Evolutionary conservation across 2,113 vertebrate species (phyloP).

Genomic region (Sciurus niger): DNA sequence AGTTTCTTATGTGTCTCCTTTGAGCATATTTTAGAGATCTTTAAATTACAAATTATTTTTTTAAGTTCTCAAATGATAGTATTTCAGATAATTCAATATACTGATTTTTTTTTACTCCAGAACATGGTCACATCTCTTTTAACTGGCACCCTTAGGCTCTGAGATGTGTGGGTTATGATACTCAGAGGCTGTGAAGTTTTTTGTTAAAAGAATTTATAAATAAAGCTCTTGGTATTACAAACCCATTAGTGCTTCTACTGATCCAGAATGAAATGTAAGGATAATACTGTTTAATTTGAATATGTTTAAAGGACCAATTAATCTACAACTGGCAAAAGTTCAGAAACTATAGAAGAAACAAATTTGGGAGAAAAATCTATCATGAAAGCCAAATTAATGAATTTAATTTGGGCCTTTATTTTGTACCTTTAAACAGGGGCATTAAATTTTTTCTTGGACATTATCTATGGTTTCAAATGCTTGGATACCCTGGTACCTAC

Average conservation of each 20-base stretch:
- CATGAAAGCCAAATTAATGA: not conserved
- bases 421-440: not conserved
- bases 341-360: not conserved
- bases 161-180: not conserved
- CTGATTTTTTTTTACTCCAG: slow-evolving; percentile 7
- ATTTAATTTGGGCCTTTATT: slow-evolving; percentile 41
- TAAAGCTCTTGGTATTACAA: not conserved
- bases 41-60: not conserved
- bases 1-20: not conserved
- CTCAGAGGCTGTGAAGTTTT: slow-evolving; percentile 14
- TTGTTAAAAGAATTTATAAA: slow-evolving; percentile 13
- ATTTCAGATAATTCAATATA: slow-evolving; percentile 5
- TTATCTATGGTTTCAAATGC: slow-evolving; percentile 35
- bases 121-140: not conserved
- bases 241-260: not conserved
- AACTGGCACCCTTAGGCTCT: not conserved
- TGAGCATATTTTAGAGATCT: not conserved
- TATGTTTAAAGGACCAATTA: not conserved
- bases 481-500: not conserved
- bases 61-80: not conserved
- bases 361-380: not conserved
- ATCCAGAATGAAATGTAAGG: not conserved
- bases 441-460: not conserved
- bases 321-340: slow-evolving; percentile 5
- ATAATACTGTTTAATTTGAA: not conserved